Evolutionary conservation across 2,888 invertebrate genomes (phyloP), one percentile per base, ranked within the genome.

Genomic region (Calliphora vomitoria): DNA sequence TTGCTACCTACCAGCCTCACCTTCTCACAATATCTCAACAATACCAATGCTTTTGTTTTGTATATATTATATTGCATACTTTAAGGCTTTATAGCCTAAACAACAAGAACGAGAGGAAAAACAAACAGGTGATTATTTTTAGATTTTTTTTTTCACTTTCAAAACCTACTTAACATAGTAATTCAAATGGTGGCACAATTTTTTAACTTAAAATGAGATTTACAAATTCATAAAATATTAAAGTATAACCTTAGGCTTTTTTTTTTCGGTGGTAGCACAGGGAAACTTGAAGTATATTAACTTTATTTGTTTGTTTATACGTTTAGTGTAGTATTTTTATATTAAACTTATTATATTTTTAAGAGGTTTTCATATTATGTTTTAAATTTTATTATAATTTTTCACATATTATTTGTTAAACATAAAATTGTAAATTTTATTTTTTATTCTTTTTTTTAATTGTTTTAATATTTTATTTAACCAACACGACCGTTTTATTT

Each of bases 11-110:
- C 1, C 44, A 44, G 13, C 44, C 44, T 44, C 44, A 31, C 15
- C 18, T 41, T 41, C 41, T 31, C 44, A 10, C 13, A 74, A 35
- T n/a, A 15, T 55, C 35, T 72, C 66, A 25, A 11, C 11, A 50
- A 76, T 38, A 18, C 2, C 47, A 18, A 35, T n/a, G 44, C 41
- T 74, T 55, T 68, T 74, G 25, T 31, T 20, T 75, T 44, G 31
- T 35, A n/a, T 18, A 74, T 50, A 64, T 78, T 44, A 76, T 76
- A n/a, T 60, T 82, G 78, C 82, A 58, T 86, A 86, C 74, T 72
- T 86, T 79, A 44, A 44, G 86, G 86, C 60, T 72, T 8, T 6
- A 5, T 20, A 50, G 0, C 18, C 31, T 11, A 55, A 41, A 64
- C 35, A 53, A 25, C 8, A 20, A 47, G 38, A 35, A 15, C 47